Base-by-base conservation (phyloP, 2,113 vertebrate genomes). In the Dasypus novemcinctus region DNA sequence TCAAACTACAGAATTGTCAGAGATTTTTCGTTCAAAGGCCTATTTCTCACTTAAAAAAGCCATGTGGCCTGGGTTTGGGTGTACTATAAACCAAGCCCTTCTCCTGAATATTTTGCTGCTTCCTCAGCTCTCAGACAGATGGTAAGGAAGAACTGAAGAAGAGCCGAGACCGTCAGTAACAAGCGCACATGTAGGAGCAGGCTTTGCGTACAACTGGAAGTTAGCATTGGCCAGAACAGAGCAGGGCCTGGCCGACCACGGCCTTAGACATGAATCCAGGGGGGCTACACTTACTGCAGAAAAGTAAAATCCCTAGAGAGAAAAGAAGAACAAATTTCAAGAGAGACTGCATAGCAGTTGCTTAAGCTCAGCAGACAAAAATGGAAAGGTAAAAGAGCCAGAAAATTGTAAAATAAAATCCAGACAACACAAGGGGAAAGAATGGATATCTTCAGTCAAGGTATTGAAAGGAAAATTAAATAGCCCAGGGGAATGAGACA, bases 51-150 rank as follows among this genome's bases (percentile, higher is more conserved):
- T 31, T 68, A 38, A 91, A 75, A 64, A 72, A 71, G 11, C 13
- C 29, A 31, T 10, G 5, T 14, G 33, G n/a, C 25, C 31, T 84
- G 14, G 57, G 13, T 76, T 92, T 54, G 93, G 90, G 72, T 31
- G 33, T 63, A 66, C 74, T 83, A 66, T 27, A 89, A 95, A 69
- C n/a, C 41, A 81, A 94, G 36, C 9, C 27, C n/a, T 4, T 90
- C 9, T 63, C 80, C 79, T 91, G n/a, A 95, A 66, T 27, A 33
- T 84, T 95, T 92, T 81, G 23, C 87, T 43, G 72, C 33, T 84
- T 91, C 36, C 10, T 25, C 14, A 4, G 11, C 38, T 85, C 29
- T 80, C 66, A 57, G 14, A 41, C 17, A 33, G 36, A 18, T 29
- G 2, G 74, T 68, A 13, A 63, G 12, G 43, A 21, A 49, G 1